Percentiles rank a stretch among this genome's conserved stretches.
Evolutionary conservation across 37 sponge, comb jelly and placozoan species (phyloP).

Genomic region (Halisarca cf. caerulea): DNA sequence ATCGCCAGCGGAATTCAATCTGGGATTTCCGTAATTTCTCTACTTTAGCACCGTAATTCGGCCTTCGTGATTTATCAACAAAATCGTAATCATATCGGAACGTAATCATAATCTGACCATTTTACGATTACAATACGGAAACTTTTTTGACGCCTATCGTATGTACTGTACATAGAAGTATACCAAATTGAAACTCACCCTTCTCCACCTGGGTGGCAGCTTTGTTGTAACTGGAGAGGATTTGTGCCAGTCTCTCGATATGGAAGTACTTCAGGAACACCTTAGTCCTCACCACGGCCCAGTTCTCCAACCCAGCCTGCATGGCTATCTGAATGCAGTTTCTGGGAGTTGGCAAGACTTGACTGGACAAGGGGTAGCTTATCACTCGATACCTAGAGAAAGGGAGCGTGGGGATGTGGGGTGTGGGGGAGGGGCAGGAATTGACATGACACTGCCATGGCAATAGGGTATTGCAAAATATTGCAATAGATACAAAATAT

Average conservation of each 20-base stretch:
- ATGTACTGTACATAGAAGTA: no score
- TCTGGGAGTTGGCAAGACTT: constrained; percentile 33
- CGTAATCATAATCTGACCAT: no score
- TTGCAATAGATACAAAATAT: no score
- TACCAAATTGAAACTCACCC: constrained; percentile 1
- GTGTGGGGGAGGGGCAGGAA: not conserved
- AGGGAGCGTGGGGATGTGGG: no score
- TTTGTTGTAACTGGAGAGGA: constrained; percentile 46
- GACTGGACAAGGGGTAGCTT: constrained; percentile 29
- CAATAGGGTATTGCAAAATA: not conserved
- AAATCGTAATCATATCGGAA: no score
- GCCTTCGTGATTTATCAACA: no score
- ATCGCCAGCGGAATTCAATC: no score
- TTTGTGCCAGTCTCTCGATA: constrained; percentile 54
- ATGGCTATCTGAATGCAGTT: constrained; percentile 66
- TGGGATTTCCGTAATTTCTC: no score
- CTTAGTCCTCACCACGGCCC: constrained; percentile 73
- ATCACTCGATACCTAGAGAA: constrained; percentile 57
- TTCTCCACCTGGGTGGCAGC: constrained; percentile 54
- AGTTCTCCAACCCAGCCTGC: constrained; percentile 55
- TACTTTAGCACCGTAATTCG: no score
- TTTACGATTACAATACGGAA: no score
- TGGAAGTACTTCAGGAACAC: constrained; percentile 85
- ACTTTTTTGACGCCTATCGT: no score
- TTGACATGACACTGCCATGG: not conserved